These are phyloP conservation scores for Pomatorhinus ruficollis DNA, from an alignment of 2,113 vertebrate genomes.

Conservation along the genomic window DNA sequence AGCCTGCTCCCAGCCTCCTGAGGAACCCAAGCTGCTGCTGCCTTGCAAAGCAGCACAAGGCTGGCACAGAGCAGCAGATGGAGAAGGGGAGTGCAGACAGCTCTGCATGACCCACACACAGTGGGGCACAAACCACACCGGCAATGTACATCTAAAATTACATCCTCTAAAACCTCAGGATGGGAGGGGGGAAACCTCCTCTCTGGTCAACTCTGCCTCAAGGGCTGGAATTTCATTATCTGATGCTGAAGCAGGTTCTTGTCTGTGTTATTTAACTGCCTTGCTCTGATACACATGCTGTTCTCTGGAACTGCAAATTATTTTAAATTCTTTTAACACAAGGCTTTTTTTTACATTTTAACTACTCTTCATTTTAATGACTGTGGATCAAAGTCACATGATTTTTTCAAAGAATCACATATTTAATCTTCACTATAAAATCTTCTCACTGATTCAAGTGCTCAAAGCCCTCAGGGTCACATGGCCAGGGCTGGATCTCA, in stretches of 20 bases:
- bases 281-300: neutral
- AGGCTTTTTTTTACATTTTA: neutral
- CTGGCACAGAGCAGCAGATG: neutral
- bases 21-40: neutral
- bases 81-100: neutral
- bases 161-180: neutral
- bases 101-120: fast-evolving
- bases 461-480: neutral
- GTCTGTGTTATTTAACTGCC: neutral
- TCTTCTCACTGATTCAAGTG: neutral
- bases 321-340: neutral
- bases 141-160: neutral
- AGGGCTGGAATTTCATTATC: neutral
- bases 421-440: neutral
- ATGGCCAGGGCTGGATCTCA: neutral
- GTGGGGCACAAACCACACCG: neutral
- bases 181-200: neutral
- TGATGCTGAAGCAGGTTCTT: neutral
- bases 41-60: neutral
- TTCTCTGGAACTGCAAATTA: neutral
- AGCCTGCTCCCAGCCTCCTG: neutral
- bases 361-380: neutral
- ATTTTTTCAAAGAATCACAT: neutral
- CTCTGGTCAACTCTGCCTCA: neutral
- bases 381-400: neutral